A percentile compares a stretch with the other conserved stretches of the same genome.
Conservation (phyloP, 2,113 vertebrate species). For the Orthochromis indermauri region DNA sequence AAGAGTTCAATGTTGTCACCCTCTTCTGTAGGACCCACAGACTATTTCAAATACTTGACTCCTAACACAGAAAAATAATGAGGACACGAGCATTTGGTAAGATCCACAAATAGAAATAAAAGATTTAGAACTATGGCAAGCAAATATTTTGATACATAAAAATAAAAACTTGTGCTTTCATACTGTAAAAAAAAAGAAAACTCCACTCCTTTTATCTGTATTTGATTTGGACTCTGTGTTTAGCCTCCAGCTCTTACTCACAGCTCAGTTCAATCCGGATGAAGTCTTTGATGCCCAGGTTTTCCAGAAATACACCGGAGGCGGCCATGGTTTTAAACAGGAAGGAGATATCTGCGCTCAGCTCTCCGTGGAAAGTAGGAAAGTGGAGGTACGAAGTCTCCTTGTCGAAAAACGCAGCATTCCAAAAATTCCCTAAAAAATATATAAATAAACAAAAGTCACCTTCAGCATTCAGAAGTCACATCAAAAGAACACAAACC, state of each 20-base stretch:
- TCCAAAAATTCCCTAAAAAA: slow-evolving; percentile 85
- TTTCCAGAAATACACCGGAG: slow-evolving; percentile 91
- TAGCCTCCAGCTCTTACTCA: not conserved
- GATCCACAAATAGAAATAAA: not conserved
- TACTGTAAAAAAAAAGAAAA: not conserved
- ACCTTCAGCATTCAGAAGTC: not conserved
- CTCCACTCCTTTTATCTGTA: no score
- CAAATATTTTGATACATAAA: not conserved
- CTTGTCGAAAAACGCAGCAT: slow-evolving; percentile 87
- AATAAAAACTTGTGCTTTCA: not conserved
- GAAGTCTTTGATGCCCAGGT: slow-evolving; percentile 91
- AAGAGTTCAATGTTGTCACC: not conserved
- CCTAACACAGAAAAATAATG: not conserved
- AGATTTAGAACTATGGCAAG: not conserved
- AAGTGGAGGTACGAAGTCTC: slow-evolving; percentile 91
- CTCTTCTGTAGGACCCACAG: not conserved
- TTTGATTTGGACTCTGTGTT: not conserved
- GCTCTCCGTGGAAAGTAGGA: slow-evolving; percentile 88
- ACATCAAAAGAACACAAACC: not conserved
- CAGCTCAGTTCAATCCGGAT: slow-evolving; percentile 84
- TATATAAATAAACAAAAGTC: not conserved
- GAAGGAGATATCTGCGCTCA: slow-evolving; percentile 91
- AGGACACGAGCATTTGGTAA: not conserved
- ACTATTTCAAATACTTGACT: not conserved
- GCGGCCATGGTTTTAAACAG: slow-evolving; percentile 89